phyloP scores from a whole-genome alignment of 2,113 vertebrate species.

The Dissostichus mawsoni region DNA sequence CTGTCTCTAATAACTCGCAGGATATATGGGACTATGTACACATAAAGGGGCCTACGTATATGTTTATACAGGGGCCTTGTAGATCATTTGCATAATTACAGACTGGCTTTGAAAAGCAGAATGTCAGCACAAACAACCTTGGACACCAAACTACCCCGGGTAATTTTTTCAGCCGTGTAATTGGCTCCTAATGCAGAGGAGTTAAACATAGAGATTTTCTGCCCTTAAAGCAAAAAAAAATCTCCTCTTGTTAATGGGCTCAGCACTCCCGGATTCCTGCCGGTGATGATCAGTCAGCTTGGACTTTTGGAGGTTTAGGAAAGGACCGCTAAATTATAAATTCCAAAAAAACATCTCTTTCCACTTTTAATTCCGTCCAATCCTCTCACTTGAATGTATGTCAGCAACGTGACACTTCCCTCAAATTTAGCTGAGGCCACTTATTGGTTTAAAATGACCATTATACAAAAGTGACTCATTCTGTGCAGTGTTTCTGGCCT shows the following conservation, averaged over 20 bases:
- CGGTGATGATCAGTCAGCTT: conserved; percentile 50
- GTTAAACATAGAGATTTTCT: conserved; percentile 72
- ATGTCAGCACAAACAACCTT: conserved; percentile 80
- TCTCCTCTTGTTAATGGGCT: conserved; percentile 56
- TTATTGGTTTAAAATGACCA: conserved; percentile 1
- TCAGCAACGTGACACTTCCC: not conserved
- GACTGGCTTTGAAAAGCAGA: conserved; percentile 80
- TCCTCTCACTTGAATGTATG: not conserved
- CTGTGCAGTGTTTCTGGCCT: conserved; percentile 13
- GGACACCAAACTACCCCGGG: conserved; percentile 72
- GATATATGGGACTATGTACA: conserved; percentile 48
- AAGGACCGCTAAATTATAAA: conserved; percentile 22
- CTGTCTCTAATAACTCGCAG: conserved; percentile 46
- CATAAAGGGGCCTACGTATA: conserved; percentile 48
- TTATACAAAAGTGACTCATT: not conserved
- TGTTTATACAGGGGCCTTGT: conserved; percentile 61
- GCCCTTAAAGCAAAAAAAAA: conserved; percentile 62
- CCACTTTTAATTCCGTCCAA: not conserved
- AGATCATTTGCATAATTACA: conserved; percentile 79
- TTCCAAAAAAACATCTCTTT: conserved; percentile 14
- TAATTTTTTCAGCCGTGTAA: conserved; percentile 75
- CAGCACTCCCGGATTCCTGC: conserved; percentile 46
- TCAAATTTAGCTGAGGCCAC: not conserved
- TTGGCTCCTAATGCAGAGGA: conserved; percentile 76
- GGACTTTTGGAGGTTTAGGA: conserved; percentile 51